Evolutionary conservation across 2,888 invertebrate species (phyloP), one percentile per base, ranked within the genome.

Genomic region (Hydrotaea cyrtoneurina): DNA sequence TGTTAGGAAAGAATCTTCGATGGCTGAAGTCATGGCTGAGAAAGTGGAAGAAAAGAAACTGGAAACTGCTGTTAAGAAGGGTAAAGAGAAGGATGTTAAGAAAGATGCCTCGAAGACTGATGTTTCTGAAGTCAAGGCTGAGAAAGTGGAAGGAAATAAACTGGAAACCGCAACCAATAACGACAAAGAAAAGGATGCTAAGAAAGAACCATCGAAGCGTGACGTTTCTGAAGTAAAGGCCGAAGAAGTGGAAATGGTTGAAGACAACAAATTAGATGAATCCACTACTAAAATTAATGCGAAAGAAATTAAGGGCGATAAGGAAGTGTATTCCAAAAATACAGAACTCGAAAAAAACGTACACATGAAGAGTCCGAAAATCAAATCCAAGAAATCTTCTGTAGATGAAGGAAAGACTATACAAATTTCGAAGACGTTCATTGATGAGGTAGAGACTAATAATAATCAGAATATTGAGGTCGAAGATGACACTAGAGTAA

Each of bases 181-280:
- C 23, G n/a, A 53, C 8, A 43, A 79, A 59, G 57, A 55, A 11
- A 17, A 76, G 21, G 59, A 80, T 0, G 8, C 59, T 10, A 43
- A 64, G 8, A 21, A 72, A 5, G 43, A 62, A 10, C 2, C 43
- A 5, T 15, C 74, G 11, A 78, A 66, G 23, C 73, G 64, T 2
- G 78, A 86, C 57, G 76, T 62, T 15, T 85, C 86, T 36, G 85
- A 87, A 71, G 39, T 39, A 15, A 43, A 76, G 0, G 74, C 80
- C 15, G 80, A 75, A 21, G 73, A 88, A 82, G 86, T 87, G 17
- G 87, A 89, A n/a, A n/a, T n/a, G n/a, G n/a, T n/a, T n/a, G n/a
- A 31, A 7, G 84, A 82, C 59, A 88, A 88, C 76, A 86, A 86
- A 86, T 19, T 82, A n/a, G 72, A 31, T 11, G 79, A 85, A 55